Conservation (phyloP, 2,113 vertebrate genomes). For the Scomber colias region DNA sequence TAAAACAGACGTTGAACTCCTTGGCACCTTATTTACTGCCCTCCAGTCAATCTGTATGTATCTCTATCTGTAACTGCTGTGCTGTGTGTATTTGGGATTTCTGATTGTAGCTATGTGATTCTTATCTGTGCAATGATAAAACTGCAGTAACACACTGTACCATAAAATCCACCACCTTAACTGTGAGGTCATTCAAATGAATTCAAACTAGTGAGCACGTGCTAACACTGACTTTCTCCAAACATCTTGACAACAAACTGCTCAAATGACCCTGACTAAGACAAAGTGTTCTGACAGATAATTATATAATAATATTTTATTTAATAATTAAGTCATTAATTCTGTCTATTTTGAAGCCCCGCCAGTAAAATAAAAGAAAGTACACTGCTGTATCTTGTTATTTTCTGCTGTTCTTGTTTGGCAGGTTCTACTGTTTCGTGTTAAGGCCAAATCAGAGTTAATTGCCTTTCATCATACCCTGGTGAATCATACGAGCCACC, state of each 20-base stretch:
- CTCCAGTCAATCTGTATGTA: no score
- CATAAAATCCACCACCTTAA: no score
- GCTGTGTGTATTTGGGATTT: no score
- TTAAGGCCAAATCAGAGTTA: conserved; percentile 52
- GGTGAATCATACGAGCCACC: conserved; percentile 46
- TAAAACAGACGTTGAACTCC: no score
- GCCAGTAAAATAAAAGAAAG: conserved; percentile 32
- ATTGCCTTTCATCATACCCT: conserved; percentile 51
- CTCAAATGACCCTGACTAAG: not conserved
- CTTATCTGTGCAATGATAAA: no score
- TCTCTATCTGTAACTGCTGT: no score
- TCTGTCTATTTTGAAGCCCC: not conserved
- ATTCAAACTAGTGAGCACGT: not conserved
- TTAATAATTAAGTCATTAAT: no score
- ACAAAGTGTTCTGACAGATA: conserved; percentile 15
- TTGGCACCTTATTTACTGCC: no score
- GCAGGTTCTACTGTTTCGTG: conserved; percentile 54
- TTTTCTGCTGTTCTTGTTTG: conserved; percentile 46
- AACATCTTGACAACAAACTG: conserved; percentile 7
- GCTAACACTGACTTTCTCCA: not conserved
- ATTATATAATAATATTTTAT: conserved; percentile 22
- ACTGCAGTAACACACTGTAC: no score
- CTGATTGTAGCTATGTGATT: no score
- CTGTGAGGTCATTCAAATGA: no score
- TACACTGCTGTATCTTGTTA: conserved; percentile 24